Percentiles rank a stretch among this genome's conserved stretches.
These are phyloP conservation scores for Drosophila fuyamai DNA, from an alignment of 1,140 invertebrate genomes.

Conservation along the genomic window DNA sequence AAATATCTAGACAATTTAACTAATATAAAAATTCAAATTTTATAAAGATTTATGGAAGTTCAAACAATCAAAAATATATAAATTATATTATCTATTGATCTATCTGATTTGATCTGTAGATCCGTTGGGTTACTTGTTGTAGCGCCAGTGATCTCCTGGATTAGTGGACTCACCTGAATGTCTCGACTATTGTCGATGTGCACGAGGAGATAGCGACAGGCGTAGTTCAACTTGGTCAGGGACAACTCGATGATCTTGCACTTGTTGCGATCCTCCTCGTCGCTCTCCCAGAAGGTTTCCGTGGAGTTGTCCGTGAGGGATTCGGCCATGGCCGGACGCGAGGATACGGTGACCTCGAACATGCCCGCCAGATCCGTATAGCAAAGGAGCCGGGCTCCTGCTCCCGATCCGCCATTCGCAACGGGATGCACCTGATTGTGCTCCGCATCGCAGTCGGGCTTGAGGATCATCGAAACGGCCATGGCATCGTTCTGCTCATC, in stretches of 20 bases:
- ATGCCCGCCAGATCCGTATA: constrained; percentile 78
- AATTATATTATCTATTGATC: too few species aligned
- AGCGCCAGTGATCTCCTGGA: too few species aligned
- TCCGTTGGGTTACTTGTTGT: too few species aligned
- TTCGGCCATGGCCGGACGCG: constrained; percentile 95
- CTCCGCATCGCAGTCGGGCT: constrained; percentile 60
- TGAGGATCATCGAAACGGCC: constrained; percentile 63
- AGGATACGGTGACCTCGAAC: constrained; percentile 90
- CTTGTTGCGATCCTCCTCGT: constrained; percentile 97
- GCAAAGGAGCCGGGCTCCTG: constrained; percentile 63
- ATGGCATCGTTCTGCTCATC: constrained; percentile 90
- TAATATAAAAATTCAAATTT: too few species aligned
- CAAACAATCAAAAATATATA: too few species aligned
- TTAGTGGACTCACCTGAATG: constrained; percentile 89
- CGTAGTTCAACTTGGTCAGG: constrained; percentile 79
- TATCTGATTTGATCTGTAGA: too few species aligned
- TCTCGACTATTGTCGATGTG: constrained; percentile 97
- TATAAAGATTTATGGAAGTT: too few species aligned
- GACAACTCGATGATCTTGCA: constrained; percentile 91
- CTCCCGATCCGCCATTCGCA: constrained; percentile 1
- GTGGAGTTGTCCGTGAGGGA: constrained; percentile 97
- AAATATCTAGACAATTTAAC: too few species aligned
- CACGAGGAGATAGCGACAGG: constrained; percentile 88
- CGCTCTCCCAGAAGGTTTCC: constrained; percentile 99
- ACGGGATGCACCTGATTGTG: constrained; percentile 37